These are phyloP conservation scores for Probosciger aterrimus DNA, from an alignment of 2,113 vertebrate genomes.

Conservation along the genomic window DNA sequence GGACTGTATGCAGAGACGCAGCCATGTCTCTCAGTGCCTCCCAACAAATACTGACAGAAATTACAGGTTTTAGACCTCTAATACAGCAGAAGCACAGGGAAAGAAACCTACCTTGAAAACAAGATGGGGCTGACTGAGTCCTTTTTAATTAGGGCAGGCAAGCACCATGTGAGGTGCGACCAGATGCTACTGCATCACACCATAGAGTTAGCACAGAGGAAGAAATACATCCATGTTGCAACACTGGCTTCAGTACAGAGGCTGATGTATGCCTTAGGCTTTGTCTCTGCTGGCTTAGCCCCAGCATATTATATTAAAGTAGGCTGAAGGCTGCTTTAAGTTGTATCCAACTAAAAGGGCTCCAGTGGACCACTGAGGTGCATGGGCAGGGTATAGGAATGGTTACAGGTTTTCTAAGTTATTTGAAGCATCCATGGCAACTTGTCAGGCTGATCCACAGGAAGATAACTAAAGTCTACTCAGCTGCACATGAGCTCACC, in stretches of 20 bases:
- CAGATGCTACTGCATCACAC: neutral
- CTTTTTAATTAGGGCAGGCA: neutral
- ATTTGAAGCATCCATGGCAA: neutral
- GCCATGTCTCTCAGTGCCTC: neutral
- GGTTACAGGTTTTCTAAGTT: neutral
- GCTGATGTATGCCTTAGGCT: neutral
- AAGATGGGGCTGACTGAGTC: neutral
- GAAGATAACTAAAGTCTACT: constrained; percentile 1
- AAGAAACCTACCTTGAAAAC: neutral
- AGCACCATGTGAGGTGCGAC: neutral
- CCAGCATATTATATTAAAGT: neutral
- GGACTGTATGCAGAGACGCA: neutral
- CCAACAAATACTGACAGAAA: neutral
- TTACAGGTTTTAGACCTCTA: neutral
- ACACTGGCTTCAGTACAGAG: neutral
- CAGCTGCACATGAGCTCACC: constrained; percentile 24
- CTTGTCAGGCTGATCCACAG: neutral
- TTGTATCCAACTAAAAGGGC: neutral
- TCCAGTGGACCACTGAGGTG: neutral
- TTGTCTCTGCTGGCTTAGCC: neutral
- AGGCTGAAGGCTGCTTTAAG: neutral
- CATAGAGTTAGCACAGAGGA: neutral
- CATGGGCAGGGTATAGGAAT: neutral
- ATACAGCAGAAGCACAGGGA: neutral
- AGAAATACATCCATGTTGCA: neutral